These are phyloP conservation scores for Bagarius yarrelli DNA, from an alignment of 2,113 vertebrate genomes.

Conservation along the genomic window DNA sequence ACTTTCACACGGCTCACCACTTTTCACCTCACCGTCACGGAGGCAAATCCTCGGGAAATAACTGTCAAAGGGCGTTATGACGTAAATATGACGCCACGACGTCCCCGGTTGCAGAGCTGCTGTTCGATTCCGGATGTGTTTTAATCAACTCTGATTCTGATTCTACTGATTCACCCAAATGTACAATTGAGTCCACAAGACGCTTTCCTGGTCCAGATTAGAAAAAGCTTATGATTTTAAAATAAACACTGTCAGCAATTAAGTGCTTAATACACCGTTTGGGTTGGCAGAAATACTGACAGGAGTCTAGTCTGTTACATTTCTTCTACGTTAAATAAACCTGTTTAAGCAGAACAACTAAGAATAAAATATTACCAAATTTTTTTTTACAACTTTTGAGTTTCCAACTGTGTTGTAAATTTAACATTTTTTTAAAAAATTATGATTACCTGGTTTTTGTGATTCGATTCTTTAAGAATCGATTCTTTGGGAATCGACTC, in stretches of 20 bases:
- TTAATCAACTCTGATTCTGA: conserved; percentile 1
- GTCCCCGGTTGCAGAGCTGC: conserved; percentile 12
- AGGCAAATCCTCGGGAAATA: conserved; percentile 18
- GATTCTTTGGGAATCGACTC: neutral
- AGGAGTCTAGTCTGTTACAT: neutral
- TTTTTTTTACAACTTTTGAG: too few relatives aligned
- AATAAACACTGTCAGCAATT: neutral
- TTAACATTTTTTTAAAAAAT: too few relatives aligned
- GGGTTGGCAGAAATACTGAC: neutral
- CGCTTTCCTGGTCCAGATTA: neutral
- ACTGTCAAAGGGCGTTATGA: conserved; percentile 42
- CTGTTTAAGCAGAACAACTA: neutral
- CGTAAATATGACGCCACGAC: conserved; percentile 47
- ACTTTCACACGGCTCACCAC: too few relatives aligned
- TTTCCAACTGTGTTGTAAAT: neutral
- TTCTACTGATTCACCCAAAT: neutral
- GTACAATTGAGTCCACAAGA: neutral
- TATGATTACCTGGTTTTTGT: neutral
- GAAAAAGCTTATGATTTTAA: neutral
- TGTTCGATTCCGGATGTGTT: neutral
- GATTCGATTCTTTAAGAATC: neutral
- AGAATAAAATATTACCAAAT: neutral
- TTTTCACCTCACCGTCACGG: too few relatives aligned
- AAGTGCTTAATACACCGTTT: neutral
- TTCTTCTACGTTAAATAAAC: neutral